Evolutionary conservation across 2,113 vertebrate species (phyloP).

Genomic region (Oceanites oceanicus): DNA sequence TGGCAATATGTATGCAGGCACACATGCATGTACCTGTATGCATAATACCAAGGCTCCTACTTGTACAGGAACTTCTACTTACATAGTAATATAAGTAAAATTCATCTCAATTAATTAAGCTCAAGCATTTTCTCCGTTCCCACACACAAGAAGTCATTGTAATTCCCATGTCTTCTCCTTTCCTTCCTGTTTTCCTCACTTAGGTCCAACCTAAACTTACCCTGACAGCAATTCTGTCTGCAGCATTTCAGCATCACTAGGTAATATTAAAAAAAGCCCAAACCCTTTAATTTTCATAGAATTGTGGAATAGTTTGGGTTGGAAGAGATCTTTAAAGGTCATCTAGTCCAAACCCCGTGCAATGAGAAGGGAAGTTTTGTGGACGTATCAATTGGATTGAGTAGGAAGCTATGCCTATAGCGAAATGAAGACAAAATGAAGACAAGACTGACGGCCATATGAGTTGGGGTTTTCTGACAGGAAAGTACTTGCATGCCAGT

Average conservation of each 20-base stretch:
- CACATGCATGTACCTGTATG: neutral
- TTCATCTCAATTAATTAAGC: neutral
- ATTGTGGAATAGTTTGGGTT: neutral
- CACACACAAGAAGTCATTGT: neutral
- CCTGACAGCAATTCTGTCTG: neutral
- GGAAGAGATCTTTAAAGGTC: neutral
- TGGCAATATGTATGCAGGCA: neutral
- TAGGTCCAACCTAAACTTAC: neutral
- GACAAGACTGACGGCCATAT: neutral
- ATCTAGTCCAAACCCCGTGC: neutral
- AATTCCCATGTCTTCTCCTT: neutral
- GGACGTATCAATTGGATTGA: fast-evolving
- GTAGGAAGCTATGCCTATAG: neutral
- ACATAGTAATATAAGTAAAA: neutral
- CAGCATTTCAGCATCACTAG: neutral
- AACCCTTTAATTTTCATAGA: neutral
- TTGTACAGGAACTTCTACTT: neutral
- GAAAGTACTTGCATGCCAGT: neutral
- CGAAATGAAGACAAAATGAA: too few relatives aligned
- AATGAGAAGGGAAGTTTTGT: neutral
- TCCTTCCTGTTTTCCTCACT: neutral
- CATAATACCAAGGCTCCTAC: neutral
- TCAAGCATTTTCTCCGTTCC: neutral
- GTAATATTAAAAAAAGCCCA: neutral
- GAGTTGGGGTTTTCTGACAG: neutral